Base-by-base conservation (phyloP, 1,140 invertebrate genomes). In the Acyrthosiphon pisum region DNA sequence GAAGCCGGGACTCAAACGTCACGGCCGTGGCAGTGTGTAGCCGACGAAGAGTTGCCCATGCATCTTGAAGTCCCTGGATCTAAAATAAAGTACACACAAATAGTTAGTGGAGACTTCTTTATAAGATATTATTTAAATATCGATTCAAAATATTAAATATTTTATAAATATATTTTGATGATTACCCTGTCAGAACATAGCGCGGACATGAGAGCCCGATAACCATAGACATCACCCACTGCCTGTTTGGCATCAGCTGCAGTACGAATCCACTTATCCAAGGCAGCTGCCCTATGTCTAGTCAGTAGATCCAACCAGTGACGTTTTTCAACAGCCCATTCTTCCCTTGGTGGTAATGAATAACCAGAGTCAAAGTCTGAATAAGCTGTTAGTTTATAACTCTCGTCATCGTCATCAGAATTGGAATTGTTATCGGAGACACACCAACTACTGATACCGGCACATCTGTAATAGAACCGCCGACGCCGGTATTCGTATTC, bases 241-340 rank as follows among this genome's bases (percentile, higher is more conserved):
- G 98, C 98, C 0, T 97, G 98, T 95, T 98, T 99, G 0, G 98
- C 97, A 94, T 99, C 98, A 11, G 98, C 96, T 1, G 98, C 98
- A 44, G 99, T 96, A 95, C 98, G 97, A 94, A 99, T 99, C 98
- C 98, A 99, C 94, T 99, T 98, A 95, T 98, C 97, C 14, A 99
- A 96, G 11, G 97, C 97, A 93, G 97, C 96, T 1, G 98, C 98
- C 87, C 98, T 96, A 95, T 98, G 53, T n/a, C 8, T 14, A 20
- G 53, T 8, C 0, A 90, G 18, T 46, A 3, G 11, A 44, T 90
- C 53, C 4, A 44, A 90, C 89, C 89, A 90, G 8, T 90, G 26
- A 60, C 89, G 35, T 37, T 18, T 68, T 44, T 90, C 89, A n/a
- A n/a, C 18, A n/a, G 35, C 41, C 89, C 89, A 90, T 6, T 90